Conservation (phyloP, 2,797 vertebrate genomes). For the Anas bahamensis region DNA sequence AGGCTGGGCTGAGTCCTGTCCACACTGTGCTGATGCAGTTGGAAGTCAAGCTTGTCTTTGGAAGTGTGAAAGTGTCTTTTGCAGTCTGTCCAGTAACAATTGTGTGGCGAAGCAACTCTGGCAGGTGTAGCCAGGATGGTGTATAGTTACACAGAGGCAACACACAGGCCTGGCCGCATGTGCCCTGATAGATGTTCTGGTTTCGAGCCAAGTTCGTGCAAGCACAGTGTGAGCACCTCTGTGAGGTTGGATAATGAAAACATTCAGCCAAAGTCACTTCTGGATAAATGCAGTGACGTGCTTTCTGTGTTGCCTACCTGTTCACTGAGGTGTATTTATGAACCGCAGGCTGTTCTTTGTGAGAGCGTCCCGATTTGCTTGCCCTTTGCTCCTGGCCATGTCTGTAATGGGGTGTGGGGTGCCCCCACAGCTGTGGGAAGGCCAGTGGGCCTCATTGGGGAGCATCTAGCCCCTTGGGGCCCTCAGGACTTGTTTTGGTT, state of each 20-base stretch:
- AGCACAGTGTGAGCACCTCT: not conserved
- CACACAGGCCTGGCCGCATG: not conserved
- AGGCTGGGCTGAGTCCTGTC: not conserved
- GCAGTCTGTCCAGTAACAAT: not conserved
- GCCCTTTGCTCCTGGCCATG: not conserved
- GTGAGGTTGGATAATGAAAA: not conserved
- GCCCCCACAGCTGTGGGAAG: not conserved
- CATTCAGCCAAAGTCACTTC: not conserved
- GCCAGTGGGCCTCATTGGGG: not conserved
- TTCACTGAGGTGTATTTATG: not conserved
- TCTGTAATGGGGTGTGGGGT: not conserved
- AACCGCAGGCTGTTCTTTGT: not conserved
- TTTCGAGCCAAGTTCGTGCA: not conserved
- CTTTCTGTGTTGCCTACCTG: not conserved
- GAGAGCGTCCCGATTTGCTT: not conserved
- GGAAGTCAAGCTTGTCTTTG: not conserved
- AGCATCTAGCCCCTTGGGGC: not conserved
- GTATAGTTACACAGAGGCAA: not conserved
- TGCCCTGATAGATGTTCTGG: not conserved
- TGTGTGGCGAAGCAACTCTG: not conserved
- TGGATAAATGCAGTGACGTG: not conserved
- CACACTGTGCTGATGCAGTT: not conserved
- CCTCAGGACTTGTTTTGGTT: not conserved
- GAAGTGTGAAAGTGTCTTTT: not conserved
- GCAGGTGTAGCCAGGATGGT: not conserved